Evolutionary conservation across 2,113 vertebrate species (phyloP).

Genomic region (Scopus umbretta): DNA sequence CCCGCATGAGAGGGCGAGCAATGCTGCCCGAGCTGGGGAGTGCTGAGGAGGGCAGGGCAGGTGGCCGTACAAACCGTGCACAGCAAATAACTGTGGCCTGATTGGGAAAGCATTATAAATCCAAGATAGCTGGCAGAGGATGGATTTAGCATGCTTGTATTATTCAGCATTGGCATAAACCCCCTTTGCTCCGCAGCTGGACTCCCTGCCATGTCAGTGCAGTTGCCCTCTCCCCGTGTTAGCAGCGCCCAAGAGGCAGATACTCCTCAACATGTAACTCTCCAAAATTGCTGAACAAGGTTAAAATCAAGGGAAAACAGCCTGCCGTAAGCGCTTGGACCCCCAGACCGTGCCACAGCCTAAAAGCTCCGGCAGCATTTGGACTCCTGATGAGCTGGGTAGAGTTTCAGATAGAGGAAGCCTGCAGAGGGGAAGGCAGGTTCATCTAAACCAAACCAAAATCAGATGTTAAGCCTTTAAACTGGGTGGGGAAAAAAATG

Average conservation of each 20-base stretch:
- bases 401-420: not conserved
- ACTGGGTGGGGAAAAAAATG: not conserved
- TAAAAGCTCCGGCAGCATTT: not conserved
- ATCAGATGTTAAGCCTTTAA: not conserved
- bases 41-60: not conserved
- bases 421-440: not conserved
- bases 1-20: rapidly evolving
- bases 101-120: not conserved
- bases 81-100: not conserved
- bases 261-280: not conserved
- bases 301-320: not conserved
- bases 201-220: not conserved
- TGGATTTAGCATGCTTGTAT: not conserved
- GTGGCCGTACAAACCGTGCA: rapidly evolving
- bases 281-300: not conserved
- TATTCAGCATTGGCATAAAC: not conserved
- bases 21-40: not conserved
- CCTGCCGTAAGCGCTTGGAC: not conserved
- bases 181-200: rapidly evolving
- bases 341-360: not conserved
- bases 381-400: not conserved
- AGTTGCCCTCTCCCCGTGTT: not conserved
- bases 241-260: not conserved
- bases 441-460: not conserved
- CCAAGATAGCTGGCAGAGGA: not conserved